Evolutionary conservation across 2,888 invertebrate species (phyloP).

Genomic region (Callosobruchus maculatus): DNA sequence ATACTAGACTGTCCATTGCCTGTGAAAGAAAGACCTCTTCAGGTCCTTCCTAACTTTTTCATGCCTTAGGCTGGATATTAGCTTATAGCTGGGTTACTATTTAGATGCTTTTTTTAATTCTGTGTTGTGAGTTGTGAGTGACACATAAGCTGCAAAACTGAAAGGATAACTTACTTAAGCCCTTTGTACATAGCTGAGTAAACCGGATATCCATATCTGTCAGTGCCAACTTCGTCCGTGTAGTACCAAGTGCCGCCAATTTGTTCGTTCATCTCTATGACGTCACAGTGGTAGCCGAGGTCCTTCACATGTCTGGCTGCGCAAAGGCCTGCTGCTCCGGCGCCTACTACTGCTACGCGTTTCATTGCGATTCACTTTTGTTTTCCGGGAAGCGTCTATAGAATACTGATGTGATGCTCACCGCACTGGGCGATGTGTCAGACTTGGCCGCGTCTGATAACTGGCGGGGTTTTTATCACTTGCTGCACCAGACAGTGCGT

Average conservation of each 20-base stretch:
- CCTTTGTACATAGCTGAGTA: constrained; percentile 80
- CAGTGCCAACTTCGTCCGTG: constrained; percentile 59
- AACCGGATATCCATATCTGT: constrained; percentile 64
- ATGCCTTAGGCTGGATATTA: too few species aligned
- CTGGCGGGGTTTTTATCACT: background rate
- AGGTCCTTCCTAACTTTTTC: too few species aligned
- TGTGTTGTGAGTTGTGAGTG: background rate
- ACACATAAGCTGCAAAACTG: background rate
- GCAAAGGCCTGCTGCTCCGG: constrained; percentile 33
- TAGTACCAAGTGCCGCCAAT: constrained; percentile 81
- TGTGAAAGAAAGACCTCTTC: too few species aligned
- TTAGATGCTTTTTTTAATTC: too few species aligned
- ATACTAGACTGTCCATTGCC: too few species aligned
- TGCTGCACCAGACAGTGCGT: background rate
- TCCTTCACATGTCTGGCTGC: constrained; percentile 36
- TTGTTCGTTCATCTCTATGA: constrained; percentile 65
- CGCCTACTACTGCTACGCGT: constrained; percentile 36
- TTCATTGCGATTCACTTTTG: constrained; percentile 14
- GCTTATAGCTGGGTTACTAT: too few species aligned
- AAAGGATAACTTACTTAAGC: constrained; percentile 54
- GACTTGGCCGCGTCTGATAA: background rate
- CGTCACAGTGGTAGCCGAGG: constrained; percentile 53
- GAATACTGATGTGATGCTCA: background rate
- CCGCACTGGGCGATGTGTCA: background rate
- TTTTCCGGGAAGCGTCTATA: background rate